These are phyloP conservation scores for Campoplex nolae DNA, from an alignment of 2,888 invertebrate species.

Conservation along the genomic window DNA sequence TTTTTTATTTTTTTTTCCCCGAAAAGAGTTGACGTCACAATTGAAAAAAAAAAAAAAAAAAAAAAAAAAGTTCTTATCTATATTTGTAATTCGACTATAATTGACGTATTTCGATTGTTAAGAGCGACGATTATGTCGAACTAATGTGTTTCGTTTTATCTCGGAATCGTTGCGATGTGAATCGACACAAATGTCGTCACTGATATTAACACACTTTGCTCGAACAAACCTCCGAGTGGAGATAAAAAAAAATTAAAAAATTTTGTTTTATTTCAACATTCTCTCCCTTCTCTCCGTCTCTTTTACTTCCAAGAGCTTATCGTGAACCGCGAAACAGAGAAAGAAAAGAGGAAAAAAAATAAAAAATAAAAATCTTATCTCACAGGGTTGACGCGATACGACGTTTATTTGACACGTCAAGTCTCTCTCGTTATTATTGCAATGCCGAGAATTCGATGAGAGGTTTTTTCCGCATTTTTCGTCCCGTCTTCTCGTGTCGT, in stretches of 20 bases:
- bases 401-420: not conserved
- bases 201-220: constrained; percentile 7
- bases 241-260: not conserved
- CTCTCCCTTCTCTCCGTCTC: not conserved
- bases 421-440: constrained; percentile 7
- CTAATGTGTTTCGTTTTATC: constrained; percentile 12
- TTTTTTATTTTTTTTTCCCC: not conserved
- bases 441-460: not conserved
- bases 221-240: not conserved
- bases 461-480: constrained; percentile 28
- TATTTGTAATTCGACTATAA: not conserved
- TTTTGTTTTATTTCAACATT: not conserved
- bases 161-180: constrained; percentile 13
- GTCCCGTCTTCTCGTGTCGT: not conserved
- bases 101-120: not conserved
- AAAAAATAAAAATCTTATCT: constrained; percentile 27
- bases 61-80: not conserved
- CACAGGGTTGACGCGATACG: constrained; percentile 5
- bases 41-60: not conserved
- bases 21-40: not conserved
- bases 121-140: constrained; percentile 11
- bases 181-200: constrained; percentile 7
- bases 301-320: not conserved
- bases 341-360: too few relatives aligned
- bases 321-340: constrained; percentile 8